Evolutionary conservation across 2,797 vertebrate species (phyloP).

Genomic region (Macroramphosus scolopax): DNA sequence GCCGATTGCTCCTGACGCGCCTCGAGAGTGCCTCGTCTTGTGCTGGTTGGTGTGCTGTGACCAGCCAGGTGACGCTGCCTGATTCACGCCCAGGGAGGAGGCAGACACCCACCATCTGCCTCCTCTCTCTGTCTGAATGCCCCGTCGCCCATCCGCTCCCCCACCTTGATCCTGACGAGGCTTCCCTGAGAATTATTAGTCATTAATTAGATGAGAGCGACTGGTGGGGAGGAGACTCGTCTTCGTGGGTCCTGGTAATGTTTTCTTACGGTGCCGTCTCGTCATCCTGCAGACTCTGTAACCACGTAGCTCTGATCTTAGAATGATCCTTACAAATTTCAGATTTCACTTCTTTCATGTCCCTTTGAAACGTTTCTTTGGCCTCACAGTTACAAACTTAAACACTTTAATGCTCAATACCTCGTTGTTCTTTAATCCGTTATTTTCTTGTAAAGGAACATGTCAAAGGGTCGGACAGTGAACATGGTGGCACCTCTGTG

Average conservation of each 20-base stretch:
- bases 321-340: too few relatives aligned
- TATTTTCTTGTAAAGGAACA: too few relatives aligned
- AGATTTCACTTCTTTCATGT: too few relatives aligned
- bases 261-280: constrained; percentile 1
- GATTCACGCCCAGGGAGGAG: constrained; percentile 42
- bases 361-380: too few relatives aligned
- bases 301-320: too few relatives aligned
- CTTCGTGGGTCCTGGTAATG: too few relatives aligned
- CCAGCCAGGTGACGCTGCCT: constrained; percentile 31
- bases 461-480: constrained; percentile 20
- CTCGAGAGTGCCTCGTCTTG: constrained; percentile 11
- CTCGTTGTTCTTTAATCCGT: too few relatives aligned
- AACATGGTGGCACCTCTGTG: constrained; percentile 29
- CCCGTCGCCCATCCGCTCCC: constrained; percentile 30
- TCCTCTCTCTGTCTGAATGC: constrained; percentile 57
- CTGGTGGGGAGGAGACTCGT: too few relatives aligned
- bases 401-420: too few relatives aligned
- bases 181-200: constrained; percentile 54
- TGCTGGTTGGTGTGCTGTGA: constrained; percentile 7
- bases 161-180: constrained; percentile 27
- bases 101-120: constrained; percentile 62
- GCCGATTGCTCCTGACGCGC: constrained; percentile 28
- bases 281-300: too few relatives aligned
- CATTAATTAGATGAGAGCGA: constrained; percentile 41
- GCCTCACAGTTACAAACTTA: too few relatives aligned